A percentile compares a stretch with the other conserved stretches of the same genome.
These are phyloP conservation scores for Mus caroli DNA, from an alignment of 2,797 vertebrate genomes.

Conservation along the genomic window DNA sequence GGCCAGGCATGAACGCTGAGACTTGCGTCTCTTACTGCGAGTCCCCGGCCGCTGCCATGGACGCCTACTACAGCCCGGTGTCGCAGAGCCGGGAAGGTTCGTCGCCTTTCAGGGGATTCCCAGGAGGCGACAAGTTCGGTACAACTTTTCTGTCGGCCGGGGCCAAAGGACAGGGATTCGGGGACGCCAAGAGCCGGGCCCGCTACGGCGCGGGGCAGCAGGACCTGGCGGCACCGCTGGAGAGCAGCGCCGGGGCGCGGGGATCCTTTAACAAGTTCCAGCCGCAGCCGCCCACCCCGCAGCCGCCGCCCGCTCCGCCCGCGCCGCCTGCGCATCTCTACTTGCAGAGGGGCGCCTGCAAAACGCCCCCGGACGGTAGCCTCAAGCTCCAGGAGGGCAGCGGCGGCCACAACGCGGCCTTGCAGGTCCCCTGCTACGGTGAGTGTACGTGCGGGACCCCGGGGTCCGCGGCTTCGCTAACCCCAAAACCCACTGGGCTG, in stretches of 20 bases:
- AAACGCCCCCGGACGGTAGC: conserved; percentile 94
- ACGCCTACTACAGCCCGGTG: conserved; percentile 97
- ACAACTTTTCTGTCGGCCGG: conserved; percentile 95
- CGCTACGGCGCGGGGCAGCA: conserved; percentile 92
- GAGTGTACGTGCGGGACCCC: conserved; percentile 86
- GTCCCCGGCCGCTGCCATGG: conserved; percentile 98
- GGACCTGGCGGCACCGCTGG: conserved; percentile 95
- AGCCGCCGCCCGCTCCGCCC: conserved; percentile 63
- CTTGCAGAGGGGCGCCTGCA: conserved; percentile 95
- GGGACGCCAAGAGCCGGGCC: conserved; percentile 91
- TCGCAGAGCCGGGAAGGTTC: conserved; percentile 95
- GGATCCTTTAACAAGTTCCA: conserved; percentile 97
- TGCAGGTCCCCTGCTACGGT: conserved; percentile 96
- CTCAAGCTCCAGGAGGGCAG: conserved; percentile 93
- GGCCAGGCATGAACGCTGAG: conserved; percentile 97
- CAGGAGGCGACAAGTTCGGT: conserved; percentile 96
- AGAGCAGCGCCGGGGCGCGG: conserved; percentile 92
- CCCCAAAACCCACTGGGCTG: background rate
- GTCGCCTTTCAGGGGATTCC: conserved; percentile 97
- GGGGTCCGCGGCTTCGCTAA: background rate
- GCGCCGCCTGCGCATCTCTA: conserved; percentile 90
- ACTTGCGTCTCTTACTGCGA: conserved; percentile 97
- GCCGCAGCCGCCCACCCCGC: conserved; percentile 76
- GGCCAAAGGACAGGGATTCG: conserved; percentile 97
- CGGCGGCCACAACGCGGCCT: conserved; percentile 92